Conservation (phyloP, 2,113 vertebrate species). For the Oreochromis niloticus region DNA sequence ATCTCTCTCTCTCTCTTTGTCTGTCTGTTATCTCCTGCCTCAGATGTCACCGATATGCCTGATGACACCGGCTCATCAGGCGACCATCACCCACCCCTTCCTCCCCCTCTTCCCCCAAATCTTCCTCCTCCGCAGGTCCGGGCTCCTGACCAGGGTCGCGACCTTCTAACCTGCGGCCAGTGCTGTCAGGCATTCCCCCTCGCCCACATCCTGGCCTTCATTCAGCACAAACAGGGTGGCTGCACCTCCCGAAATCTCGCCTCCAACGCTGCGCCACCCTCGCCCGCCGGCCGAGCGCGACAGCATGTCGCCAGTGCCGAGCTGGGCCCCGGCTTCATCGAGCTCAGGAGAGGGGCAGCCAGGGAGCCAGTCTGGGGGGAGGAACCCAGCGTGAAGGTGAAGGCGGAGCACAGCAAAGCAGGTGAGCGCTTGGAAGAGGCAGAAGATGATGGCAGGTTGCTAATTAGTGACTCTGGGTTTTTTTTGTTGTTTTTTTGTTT, state of each 20-base stretch:
- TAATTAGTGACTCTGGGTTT: slow-evolving; percentile 63
- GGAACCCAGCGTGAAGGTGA: slow-evolving; percentile 50
- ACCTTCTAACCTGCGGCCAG: slow-evolving; percentile 77
- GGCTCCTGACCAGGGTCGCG: slow-evolving; percentile 30
- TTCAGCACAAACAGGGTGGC: slow-evolving; percentile 77
- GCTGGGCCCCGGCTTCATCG: slow-evolving; percentile 60
- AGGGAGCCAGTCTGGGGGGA: slow-evolving; percentile 45
- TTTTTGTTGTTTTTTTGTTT: neutral
- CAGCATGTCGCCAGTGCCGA: neutral
- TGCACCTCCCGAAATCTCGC: slow-evolving; percentile 36
- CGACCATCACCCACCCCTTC: neutral
- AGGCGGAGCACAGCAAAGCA: slow-evolving; percentile 58
- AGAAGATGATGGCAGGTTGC: slow-evolving; percentile 40
- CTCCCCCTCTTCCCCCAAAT: neutral
- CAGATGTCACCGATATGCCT: slow-evolving; percentile 52
- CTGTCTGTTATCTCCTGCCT: neutral
- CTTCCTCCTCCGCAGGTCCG: neutral
- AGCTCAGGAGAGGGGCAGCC: slow-evolving; percentile 57
- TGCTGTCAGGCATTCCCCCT: slow-evolving; percentile 76
- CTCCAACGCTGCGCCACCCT: slow-evolving; percentile 53
- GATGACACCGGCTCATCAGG: neutral
- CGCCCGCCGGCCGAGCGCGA: slow-evolving; percentile 58
- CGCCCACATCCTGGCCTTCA: slow-evolving; percentile 76
- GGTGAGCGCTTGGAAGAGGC: slow-evolving; percentile 54
- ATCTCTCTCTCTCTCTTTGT: neutral